Conservation (phyloP, 2,888 invertebrate genomes). For the Trypoxylon attenuatum region DNA sequence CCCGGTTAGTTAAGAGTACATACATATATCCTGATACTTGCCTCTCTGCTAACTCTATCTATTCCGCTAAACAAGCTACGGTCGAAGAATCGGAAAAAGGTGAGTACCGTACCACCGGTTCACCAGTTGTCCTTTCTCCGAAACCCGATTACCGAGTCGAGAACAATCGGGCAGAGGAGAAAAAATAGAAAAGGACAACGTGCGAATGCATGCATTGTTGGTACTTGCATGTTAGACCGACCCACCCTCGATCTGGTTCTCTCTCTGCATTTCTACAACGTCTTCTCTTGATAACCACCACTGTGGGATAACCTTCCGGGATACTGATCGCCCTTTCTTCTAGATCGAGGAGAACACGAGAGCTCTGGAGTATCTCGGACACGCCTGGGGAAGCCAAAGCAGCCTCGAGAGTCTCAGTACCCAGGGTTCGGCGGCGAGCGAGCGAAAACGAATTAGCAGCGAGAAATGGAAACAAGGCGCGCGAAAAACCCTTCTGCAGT, state of each 20-base stretch:
- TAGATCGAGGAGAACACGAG: slow-evolving; percentile 97
- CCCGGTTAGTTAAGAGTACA: no score
- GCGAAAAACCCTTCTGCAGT: slow-evolving; percentile 91
- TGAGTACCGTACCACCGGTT: no score
- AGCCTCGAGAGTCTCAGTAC: slow-evolving; percentile 88
- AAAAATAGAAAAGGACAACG: slow-evolving; percentile 32
- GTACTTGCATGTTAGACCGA: no score
- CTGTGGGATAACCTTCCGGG: no score
- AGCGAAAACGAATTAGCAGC: slow-evolving; percentile 76
- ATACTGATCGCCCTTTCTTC: slow-evolving; percentile 44
- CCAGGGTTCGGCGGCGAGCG: slow-evolving; percentile 78
- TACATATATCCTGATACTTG: no score
- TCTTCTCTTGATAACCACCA: no score
- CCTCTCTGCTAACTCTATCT: slow-evolving; percentile 66
- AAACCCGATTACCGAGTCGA: no score
- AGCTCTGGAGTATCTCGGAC: slow-evolving; percentile 89
- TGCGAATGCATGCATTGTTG: no score
- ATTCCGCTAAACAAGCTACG: slow-evolving; percentile 74
- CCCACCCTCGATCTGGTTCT: background rate
- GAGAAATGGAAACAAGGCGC: slow-evolving; percentile 92
- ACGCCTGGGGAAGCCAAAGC: slow-evolving; percentile 87
- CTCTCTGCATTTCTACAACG: background rate
- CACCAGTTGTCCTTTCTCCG: no score
- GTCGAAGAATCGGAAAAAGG: slow-evolving; percentile 73
- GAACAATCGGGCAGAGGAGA: slow-evolving; percentile 12